Base-by-base conservation (phyloP, 1,140 invertebrate genomes). In the Hylyphantes graminicola region DNA sequence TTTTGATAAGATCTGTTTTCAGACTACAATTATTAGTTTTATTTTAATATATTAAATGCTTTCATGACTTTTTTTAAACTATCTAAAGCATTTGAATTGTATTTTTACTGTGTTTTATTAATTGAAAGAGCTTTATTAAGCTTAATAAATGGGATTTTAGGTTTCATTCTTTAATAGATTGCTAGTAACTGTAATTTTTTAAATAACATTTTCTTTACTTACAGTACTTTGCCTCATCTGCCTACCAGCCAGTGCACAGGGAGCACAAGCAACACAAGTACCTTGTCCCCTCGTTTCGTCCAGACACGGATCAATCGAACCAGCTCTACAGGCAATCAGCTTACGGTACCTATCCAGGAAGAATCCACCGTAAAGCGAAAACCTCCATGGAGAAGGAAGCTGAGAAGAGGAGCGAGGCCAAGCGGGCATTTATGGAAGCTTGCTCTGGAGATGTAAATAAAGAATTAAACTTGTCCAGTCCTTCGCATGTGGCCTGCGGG, bases 171-270 rank as follows among this genome's bases (percentile, higher is more conserved):
- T 35, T 35, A 35, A 1, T 35, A 35, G 5, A 35, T 35, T 35
- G 35, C 35, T 35, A 35, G 35, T 5, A 35, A 5, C 5, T 35
- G 35, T 35, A 35, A 2, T 35, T 35, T 35, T 35, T 35, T 2
- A 35, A 35, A 35, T 35, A 35, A 35, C 1, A 35, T 35, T 2
- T 35, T 35, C 35, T 86, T 87, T 90, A 0, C 12, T 74, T 89
- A 9, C 90, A 96, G 95, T 95, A 95, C 90, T 96, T 96, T 89
- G 93, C 94, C 75, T 94, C 95, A 89, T 94, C 94, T 67, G 95
- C 95, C 6, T 94, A 96, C 89, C 95, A 95, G 88, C 95, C 95
- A 50, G 93, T 85, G 3, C 73, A 85, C 53, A 19, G 82, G 21
- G 63, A 84, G 53, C 21, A 70, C 35, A 85, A 85, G 8, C 64